Evolutionary conservation across 2,888 invertebrate genomes (phyloP).

Genomic region (Argynnis bischoffii): DNA sequence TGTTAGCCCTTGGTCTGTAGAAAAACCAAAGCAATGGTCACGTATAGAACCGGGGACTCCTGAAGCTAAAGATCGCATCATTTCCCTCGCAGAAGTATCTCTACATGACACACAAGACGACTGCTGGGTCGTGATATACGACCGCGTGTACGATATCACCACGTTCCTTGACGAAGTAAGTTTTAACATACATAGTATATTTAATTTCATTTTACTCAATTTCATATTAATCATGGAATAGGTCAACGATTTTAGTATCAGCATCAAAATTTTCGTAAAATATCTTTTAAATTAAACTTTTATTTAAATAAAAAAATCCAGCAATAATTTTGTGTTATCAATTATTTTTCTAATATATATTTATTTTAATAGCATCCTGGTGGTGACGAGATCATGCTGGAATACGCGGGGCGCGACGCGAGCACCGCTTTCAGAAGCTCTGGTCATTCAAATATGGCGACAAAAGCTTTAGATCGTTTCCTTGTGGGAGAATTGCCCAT

Average conservation of each 20-base stretch:
- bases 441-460: slow-evolving; percentile 87
- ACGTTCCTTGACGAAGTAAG: slow-evolving; percentile 87
- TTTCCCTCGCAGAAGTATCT: slow-evolving; percentile 88
- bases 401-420: slow-evolving; percentile 93
- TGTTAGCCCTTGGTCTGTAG: slow-evolving; percentile 70
- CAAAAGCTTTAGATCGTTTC: slow-evolving; percentile 85
- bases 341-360: background rate
- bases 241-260: too few species aligned
- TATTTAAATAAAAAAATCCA: background rate
- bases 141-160: slow-evolving; percentile 92
- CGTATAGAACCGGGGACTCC: slow-evolving; percentile 58
- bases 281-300: background rate
- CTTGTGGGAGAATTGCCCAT: slow-evolving; percentile 89
- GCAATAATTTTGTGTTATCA: background rate
- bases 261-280: background rate
- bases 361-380: slow-evolving; percentile 87
- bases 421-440: slow-evolving; percentile 91
- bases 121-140: slow-evolving; percentile 94
- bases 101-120: slow-evolving; percentile 87
- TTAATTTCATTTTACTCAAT: too few species aligned
- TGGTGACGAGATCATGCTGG: slow-evolving; percentile 90
- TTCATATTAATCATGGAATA: too few species aligned
- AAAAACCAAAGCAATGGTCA: slow-evolving; percentile 55
- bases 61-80: slow-evolving; percentile 72
- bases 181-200: slow-evolving; percentile 25